Evolutionary conservation across 2,113 vertebrate species (phyloP), one percentile per base, ranked within the genome.

Genomic region (Festucalex cinctus): DNA sequence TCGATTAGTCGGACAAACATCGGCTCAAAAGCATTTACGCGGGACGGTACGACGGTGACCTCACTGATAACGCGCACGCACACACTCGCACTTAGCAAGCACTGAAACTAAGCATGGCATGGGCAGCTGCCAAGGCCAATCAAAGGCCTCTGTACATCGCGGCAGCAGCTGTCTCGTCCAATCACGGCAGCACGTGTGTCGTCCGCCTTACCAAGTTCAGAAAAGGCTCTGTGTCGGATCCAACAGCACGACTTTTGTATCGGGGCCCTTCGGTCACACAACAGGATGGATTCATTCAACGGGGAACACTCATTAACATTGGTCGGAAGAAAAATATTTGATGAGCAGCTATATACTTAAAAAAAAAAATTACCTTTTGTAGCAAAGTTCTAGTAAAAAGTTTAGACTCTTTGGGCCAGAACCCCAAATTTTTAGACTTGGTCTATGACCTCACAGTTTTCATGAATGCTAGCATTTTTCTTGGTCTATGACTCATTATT

Each of bases 41-140:
- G 61, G 71, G 79, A 74, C 79, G 84, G 75, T 80, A 77, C 79
- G 86, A 73, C n/a, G 64, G 72, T 85, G 85, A 88, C 79, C 86
- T 87, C 83, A 85, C 81, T 85, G 83, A 89, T 86, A 86, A 84
- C 74, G 80, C 86, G 77, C 68, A 78, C 73, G 56, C 71, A 81
- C 67, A 76, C 76, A 83, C 77, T 71, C 74, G 71, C 76, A 75
- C 80, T 88, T 85, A 84, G 79, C 84, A 79, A 89, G 83, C 85
- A 83, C 78, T 86, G 85, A 88, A 88, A 82, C 85, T 78, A 83
- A 86, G 80, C 78, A 62, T 3, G 8, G 72, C 75, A 68, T 83
- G 83, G 86, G 82, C 88, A 89, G 89, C 89, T 90, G 89, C 88
- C 88, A 88, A 85, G 82, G 84, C 86, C 89, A 90, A 86, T 89